Evolutionary conservation across 2,888 invertebrate species (phyloP), one percentile per base, ranked within the genome.

Genomic region (Gari tellinella): DNA sequence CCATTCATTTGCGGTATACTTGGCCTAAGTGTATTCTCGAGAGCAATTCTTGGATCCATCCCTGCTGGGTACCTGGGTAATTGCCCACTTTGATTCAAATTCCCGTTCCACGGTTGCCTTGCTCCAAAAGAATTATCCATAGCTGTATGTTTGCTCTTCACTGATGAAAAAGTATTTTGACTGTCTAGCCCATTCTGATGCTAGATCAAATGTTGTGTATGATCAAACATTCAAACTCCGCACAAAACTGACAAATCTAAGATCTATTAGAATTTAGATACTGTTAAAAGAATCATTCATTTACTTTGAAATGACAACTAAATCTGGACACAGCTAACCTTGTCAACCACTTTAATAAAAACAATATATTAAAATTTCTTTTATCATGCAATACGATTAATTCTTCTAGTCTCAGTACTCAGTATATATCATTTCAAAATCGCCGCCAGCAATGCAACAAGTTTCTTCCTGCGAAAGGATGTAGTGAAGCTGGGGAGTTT

Each of bases 71-170:
- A 12, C 25, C 40, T 45, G 19, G 41, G 40, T 15, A 26, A 40
- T 19, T 26, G 52, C 12, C 62, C 62, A 14, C 38, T 21, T 51
- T 14, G n/a, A 40, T 49, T 48, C 31, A 23, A 25, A 38, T 43
- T 41, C 26, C 23, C 52, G 31, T 53, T 53, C 72, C 72, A 72
- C 17, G 61, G 65, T 38, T 60, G 65, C 21, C 65, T 41, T 21
- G 61, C 43, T 56, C 72, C 72, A 66, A 61, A 72, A 14, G 65
- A 60, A 21, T 66, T 72, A 51, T 72, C 72, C 72, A 72, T 72
- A 26, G 17, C 25, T 14, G 8, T 21, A 2, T 14, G 17, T 31
- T 40, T n/a, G 37, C 2, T 25, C 23, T n/a, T 26, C 15, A 23
- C 31, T n/a, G 7, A 57, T 17, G 19, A 40, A 25, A 37, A 19